These are phyloP conservation scores for Ctenodactylus gundi DNA, from an alignment of 2,113 vertebrate genomes.

Conservation along the genomic window DNA sequence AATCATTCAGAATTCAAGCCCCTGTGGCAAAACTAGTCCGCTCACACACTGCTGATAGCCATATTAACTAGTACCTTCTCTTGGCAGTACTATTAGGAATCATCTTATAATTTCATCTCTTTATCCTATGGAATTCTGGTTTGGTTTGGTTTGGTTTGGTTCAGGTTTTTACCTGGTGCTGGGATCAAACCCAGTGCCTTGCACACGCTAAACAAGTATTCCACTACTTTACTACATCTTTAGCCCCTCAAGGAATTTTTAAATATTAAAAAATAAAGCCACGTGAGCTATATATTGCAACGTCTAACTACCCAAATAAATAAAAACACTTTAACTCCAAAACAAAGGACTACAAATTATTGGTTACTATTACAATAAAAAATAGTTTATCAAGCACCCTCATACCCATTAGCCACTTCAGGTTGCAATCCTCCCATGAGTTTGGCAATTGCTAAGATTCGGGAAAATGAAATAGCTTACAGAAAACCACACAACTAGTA, in stretches of 20 bases:
- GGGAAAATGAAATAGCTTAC: neutral
- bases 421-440: neutral
- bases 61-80: neutral
- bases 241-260: neutral
- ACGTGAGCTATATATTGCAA: neutral
- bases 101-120: neutral
- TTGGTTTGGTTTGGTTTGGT: too few species aligned
- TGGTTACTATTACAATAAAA: neutral
- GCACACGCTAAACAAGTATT: too few species aligned
- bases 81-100: neutral
- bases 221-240: neutral
- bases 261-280: neutral
- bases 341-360: neutral
- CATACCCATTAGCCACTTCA: neutral
- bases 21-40: neutral
- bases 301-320: too few species aligned
- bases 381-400: neutral
- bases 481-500: neutral
- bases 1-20: neutral
- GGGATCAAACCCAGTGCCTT: neutral
- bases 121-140: neutral
- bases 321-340: neutral
- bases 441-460: neutral
- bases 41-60: accelerated
- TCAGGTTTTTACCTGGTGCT: too few species aligned